Evolutionary conservation across 64 coral and sea anemone species (phyloP).

Genomic region (Montipora cactus): DNA sequence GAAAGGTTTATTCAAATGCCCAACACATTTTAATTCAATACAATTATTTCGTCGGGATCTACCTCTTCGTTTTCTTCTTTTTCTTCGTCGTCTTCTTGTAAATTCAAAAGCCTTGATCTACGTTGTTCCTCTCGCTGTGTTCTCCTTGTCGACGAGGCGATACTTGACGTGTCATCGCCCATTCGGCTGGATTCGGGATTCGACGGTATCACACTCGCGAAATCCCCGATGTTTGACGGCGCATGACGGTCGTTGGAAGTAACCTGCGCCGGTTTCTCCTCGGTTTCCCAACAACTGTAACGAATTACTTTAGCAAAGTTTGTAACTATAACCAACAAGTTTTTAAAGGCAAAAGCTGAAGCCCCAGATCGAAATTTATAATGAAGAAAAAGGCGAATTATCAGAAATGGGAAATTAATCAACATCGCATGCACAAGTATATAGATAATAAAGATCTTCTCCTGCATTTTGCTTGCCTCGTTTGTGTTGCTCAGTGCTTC

Average conservation of each 20-base stretch:
- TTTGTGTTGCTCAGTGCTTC: constrained; percentile 19
- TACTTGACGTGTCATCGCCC: constrained; percentile 22
- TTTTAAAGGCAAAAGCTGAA: constrained; percentile 49
- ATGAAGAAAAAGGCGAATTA: constrained; percentile 39
- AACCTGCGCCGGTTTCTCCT: background rate
- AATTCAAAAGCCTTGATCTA: constrained; percentile 2
- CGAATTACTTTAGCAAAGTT: constrained; percentile 8
- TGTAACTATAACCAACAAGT: constrained; percentile 1
- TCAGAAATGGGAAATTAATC: constrained; percentile 25
- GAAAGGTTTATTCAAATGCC: too few relatives aligned
- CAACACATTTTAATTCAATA: constrained; percentile 2
- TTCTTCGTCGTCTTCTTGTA: constrained; percentile 7
- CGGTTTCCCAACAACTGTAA: background rate
- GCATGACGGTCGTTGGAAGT: background rate
- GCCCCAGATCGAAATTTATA: constrained; percentile 38
- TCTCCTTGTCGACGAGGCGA: constrained; percentile 2
- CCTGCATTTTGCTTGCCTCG: background rate
- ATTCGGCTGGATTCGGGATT: constrained; percentile 10
- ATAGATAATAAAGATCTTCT: background rate
- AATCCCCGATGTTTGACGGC: constrained; percentile 19
- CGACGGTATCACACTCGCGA: constrained; percentile 13
- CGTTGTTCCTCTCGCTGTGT: background rate
- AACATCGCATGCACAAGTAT: constrained; percentile 12
- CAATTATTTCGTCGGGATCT: constrained; percentile 32
- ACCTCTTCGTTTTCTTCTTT: background rate